Evolutionary conservation across 2,797 vertebrate species (phyloP).

Genomic region (Selene dorsalis): DNA sequence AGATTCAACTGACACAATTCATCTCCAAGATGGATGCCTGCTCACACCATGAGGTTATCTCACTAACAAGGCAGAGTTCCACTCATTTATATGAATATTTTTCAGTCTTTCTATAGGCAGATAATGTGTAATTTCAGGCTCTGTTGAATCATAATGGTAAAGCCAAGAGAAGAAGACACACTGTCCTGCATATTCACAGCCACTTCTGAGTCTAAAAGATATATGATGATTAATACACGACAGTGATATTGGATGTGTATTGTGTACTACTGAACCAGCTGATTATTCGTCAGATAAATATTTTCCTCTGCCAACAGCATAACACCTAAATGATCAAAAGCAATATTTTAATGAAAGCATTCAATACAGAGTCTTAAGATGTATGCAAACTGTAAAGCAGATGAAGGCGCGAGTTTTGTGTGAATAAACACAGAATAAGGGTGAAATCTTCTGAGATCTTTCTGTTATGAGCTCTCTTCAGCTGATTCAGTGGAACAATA

Average conservation of each 20-base stretch:
- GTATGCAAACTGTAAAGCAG: constrained; percentile 12
- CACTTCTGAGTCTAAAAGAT: constrained; percentile 1
- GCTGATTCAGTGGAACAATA: constrained; percentile 5
- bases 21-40: neutral
- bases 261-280: neutral
- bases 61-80: constrained; percentile 30
- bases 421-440: constrained; percentile 23
- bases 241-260: constrained; percentile 25
- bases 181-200: constrained; percentile 26
- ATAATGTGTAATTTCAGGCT: constrained; percentile 71
- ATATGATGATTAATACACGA: constrained; percentile 8
- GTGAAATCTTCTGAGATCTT: constrained; percentile 12
- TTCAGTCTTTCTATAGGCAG: constrained; percentile 31
- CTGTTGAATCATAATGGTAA: constrained; percentile 56
- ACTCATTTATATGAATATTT: constrained; percentile 18
- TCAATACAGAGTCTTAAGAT: constrained; percentile 30
- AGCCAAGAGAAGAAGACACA: constrained; percentile 26
- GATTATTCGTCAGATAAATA: constrained; percentile 33
- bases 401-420: constrained; percentile 12
- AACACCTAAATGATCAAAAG: constrained; percentile 22
- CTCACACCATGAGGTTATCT: constrained; percentile 34
- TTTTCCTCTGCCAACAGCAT: constrained; percentile 10
- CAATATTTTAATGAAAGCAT: constrained; percentile 9
- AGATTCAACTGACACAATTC: constrained; percentile 22
- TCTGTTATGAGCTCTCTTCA: neutral